Evolutionary conservation across 1,140 invertebrate genomes (phyloP), one percentile per base, ranked within the genome.

Genomic region (Drosophila nikananu): DNA sequence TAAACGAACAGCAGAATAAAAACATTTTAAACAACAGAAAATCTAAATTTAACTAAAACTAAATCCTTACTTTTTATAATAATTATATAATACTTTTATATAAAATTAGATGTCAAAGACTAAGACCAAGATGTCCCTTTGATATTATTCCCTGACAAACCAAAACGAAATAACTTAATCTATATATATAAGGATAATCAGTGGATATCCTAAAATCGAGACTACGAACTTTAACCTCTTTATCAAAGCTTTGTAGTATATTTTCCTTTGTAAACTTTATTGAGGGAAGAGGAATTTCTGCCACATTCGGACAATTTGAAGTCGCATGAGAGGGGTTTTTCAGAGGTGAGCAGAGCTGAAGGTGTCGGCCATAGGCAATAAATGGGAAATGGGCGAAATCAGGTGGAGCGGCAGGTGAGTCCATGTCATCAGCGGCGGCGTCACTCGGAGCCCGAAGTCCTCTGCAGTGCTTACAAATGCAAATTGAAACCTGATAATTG

Each of bases 401-500:
- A 80, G 64, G 54, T 25, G 25, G 25, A 39, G 57, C 27, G 57
- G 13, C 41, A 59, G 54, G 32, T 41, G 48, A 30, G 70, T 70
- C 49, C 55, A 42, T 30, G 61, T 39, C 63, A 54, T 61, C 70
- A 32, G 35, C 68, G 35, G 49, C 25, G 49, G 46, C 59, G 49
- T 41, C 59, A 44, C 41, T 41, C 48, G 48, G 25, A 59, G 42
- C 63, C 63, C 57, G 57, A 54, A 46, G 52, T 51, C 66, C 71
- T 44, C 75, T 62, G 80, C 80, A 83, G 76, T 83, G 77, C 81
- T 83, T 80, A 83, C 62, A 83, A 83, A 83, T 83, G 81, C 81
- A 83, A 83, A 83, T 83, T 83, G 77, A 83, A 83, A 80, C 81
- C 83, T 77, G 81, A 83, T 83, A 83, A 83, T 83, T 83, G 81